Evolutionary conservation across 2,888 invertebrate genomes (phyloP), one percentile per base, ranked within the genome.

Genomic region (Eristalis arbustorum): DNA sequence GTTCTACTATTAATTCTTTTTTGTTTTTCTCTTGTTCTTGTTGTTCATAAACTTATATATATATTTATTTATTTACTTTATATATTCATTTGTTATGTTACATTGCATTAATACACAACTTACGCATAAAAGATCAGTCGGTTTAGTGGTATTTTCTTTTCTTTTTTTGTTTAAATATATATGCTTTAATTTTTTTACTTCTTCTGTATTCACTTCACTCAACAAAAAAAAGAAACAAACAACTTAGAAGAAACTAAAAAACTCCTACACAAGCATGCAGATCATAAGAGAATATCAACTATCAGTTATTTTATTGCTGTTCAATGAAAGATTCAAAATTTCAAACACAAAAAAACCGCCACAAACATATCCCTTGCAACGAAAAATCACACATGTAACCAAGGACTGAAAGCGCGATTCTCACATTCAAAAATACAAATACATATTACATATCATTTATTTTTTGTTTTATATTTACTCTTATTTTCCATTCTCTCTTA

Each of bases 81-180:
- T 49, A 25, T 56, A 37, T 42, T 42, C 40, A 10, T 69, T 28
- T 68, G 5, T 62, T 23, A 31, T 56, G 28, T 64, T 57, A 37
- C 22, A 64, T 76, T 69, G 61, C 61, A 77, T 64, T 61, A 72
- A 64, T 78, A 74, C 69, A 79, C 79, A 79, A 62, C 63, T 68
- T 49, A 83, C 63, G 42, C 67, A 69, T 71, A 69, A 79, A 66
- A 84, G 28, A 79, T 84, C 84, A 84, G 84, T 84, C 84, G 61
- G 69, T 79, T 74, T 64, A 42, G 72, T 78, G 57, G 42, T 59
- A 49, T n/a, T 63, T 72, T 62, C 4, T 68, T 66, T 66, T 57
- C n/a, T 63, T 76, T 61, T 73, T 57, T 73, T 37, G 6, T 57
- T 3, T 78, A 57, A 22, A 10, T 57, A 57, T 57, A 22, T 66